phyloP scores from a whole-genome alignment of 2,888 invertebrate species.

The Blera fallax region DNA sequence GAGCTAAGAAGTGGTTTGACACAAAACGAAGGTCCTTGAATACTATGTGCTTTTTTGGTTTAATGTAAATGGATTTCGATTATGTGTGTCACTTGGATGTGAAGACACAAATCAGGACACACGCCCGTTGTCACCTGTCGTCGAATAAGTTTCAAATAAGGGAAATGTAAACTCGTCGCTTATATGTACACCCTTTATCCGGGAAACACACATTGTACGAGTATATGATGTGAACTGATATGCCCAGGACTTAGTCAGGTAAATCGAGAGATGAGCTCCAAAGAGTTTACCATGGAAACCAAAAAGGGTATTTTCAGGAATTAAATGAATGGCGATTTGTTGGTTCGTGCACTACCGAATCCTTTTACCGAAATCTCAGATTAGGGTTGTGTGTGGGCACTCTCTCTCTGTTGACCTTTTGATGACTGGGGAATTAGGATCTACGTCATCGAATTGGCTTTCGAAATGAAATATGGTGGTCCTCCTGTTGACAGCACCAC shows the following conservation, averaged over 20 bases:
- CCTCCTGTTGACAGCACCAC: neutral
- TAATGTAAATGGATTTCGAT: slow-evolving; percentile 33
- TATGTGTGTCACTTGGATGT: slow-evolving; percentile 16
- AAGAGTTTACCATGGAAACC: neutral
- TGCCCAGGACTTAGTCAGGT: neutral
- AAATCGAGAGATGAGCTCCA: neutral
- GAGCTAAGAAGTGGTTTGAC: slow-evolving; percentile 11
- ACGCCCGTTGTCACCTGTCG: neutral
- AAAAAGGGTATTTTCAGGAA: neutral
- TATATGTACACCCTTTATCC: neutral
- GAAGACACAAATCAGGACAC: slow-evolving; percentile 25
- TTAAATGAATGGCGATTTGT: slow-evolving; percentile 10
- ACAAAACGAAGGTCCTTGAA: slow-evolving; percentile 26
- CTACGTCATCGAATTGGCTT: slow-evolving; percentile 16
- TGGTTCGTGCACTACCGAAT: neutral
- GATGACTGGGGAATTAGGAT: slow-evolving; percentile 33
- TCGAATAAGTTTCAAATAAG: neutral
- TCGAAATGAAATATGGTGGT: slow-evolving; percentile 14
- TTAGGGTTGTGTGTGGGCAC: neutral
- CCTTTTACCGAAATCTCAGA: slow-evolving; percentile 25
- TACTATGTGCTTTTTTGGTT: neutral
- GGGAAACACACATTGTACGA: neutral
- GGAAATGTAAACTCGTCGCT: neutral
- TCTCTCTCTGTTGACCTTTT: slow-evolving; percentile 13
- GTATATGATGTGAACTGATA: neutral